Evolutionary conservation across 2,113 vertebrate species (phyloP), one percentile per base, ranked within the genome.

Genomic region (Procavia capensis): DNA sequence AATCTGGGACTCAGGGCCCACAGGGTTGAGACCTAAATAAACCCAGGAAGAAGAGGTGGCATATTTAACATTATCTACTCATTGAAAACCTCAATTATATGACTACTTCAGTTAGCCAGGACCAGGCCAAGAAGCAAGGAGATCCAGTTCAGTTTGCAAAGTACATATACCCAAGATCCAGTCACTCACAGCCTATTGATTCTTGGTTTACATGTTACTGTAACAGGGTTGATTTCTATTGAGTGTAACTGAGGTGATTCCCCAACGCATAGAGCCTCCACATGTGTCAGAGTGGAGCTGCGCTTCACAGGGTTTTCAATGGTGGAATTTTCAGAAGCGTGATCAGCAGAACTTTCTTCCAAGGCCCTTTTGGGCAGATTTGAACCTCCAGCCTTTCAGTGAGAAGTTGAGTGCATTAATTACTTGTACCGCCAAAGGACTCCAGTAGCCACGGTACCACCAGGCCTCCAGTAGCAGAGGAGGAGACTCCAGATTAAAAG

Each of bases 1-100:
- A 4, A 98, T 94, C 74, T 97, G 96, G n/a, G 97, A 96, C 87
- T 97, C 96, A 0, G 96, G 93, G 27, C 96, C 96, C 84, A 98
- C 95, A 3, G 96, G 50, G 29, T 43, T 97, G 76, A 96, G 88
- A 20, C 97, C 98, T 98, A n/a, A 1, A 41, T 2, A 45, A 92
- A 50, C 78, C 27, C 78, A n/a, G 81, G 31, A 70, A 57, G 54
- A 75, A 25, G 68, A 74, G 20, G n/a, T 2, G n/a, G 31, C 34
- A 8, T 11, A 1, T 2, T 85, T 45, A 76, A 45, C 64, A 27
- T 25, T 4, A 13, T 0, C 45, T 39, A 24, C 8, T 3, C 29
- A 14, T 3, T 84, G 50, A 85, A n/a, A 72, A 39, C 39, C 29
- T 16, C 50, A 11, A 1, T 3, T 13, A 61, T 36, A 78, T 17